Base-by-base conservation (phyloP, 1,140 invertebrate species). In the Drosophila sp. region DNA sequence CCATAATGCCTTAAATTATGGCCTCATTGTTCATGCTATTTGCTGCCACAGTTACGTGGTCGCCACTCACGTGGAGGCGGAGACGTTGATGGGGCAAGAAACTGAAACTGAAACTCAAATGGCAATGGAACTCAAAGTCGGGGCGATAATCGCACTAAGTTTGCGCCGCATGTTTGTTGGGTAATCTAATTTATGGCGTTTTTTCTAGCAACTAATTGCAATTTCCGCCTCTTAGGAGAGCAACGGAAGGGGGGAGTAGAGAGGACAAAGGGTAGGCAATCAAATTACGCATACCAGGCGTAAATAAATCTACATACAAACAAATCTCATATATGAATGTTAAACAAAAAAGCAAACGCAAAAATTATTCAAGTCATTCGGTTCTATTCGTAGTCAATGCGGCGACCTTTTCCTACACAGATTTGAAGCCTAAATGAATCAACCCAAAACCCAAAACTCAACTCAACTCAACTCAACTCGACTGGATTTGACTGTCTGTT, bases 1-100 rank as follows among this genome's bases (percentile, higher is more conserved):
- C 78, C 83, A 89, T 89, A 89, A 89, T 89, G 79, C 72, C 79
- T 79, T 83, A 89, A 87, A 87, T 87, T 89, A 87, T 87, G 79
- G 79, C 76, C 72, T 74, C 76, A 87, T 87, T 87, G 82, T 87
- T 89, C 64, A 72, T 51, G 50, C 41, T 45, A 51, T 56, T 64
- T 54, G 69, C 48, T 51, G 74, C 72, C 46, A 71, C 51, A 77
- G 78, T 65, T 73, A 48, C 64, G 46, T 67, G 36, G 53, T 38
- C 36, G 36, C 2, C 54, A 25, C 34, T 21, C 0, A 29, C 1
- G 6, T 29, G 27, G 18, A 9, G 51, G 38, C 7, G 27, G 14
- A 11, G 29, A 18, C 7, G 9, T 6, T n/a, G 45, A 27, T 1
- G 18, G 1, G 13, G 32, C 0, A 7, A 9, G 25, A 46, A 51